Evolutionary conservation across 92 coral and sea anemone genomes (phyloP).

Genomic region (Porites lobata): DNA sequence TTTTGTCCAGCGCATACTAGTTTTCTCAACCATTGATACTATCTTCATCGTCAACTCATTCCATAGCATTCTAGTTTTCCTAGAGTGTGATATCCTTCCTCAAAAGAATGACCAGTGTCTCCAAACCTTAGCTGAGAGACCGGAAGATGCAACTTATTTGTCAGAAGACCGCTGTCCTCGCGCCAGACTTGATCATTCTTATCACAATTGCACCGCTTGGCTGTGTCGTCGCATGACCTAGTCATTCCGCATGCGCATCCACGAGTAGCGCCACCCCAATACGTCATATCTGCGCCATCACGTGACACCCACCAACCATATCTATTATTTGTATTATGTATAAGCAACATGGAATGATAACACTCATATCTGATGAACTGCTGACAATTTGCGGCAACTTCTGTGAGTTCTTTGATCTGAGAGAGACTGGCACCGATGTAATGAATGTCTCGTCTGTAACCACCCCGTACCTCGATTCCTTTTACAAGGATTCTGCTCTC

Average conservation of each 20-base stretch:
- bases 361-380: slow-evolving; percentile 44
- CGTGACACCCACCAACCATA: slow-evolving; percentile 7
- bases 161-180: slow-evolving; percentile 48
- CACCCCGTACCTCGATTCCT: background rate
- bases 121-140: slow-evolving; percentile 57
- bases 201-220: slow-evolving; percentile 35
- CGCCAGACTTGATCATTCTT: slow-evolving; percentile 19
- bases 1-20: too few relatives aligned
- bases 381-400: slow-evolving; percentile 2
- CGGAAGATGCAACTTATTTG: slow-evolving; percentile 36
- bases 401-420: slow-evolving; percentile 25
- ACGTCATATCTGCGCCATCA: slow-evolving; percentile 1
- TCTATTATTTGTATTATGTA: too few relatives aligned
- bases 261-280: slow-evolving; percentile 4
- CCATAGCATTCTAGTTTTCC: background rate
- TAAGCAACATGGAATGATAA: background rate
- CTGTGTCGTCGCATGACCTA: background rate
- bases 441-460: background rate
- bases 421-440: slow-evolving; percentile 25
- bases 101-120: slow-evolving; percentile 2
- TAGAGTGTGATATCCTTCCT: background rate
- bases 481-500: slow-evolving; percentile 24
- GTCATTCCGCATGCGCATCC: slow-evolving; percentile 20
- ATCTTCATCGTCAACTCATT: background rate
- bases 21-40: too few relatives aligned